A percentile compares a stretch with the other conserved stretches of the same genome.
Conservation (phyloP, 2,888 invertebrate species). For the Sipha maydis region DNA sequence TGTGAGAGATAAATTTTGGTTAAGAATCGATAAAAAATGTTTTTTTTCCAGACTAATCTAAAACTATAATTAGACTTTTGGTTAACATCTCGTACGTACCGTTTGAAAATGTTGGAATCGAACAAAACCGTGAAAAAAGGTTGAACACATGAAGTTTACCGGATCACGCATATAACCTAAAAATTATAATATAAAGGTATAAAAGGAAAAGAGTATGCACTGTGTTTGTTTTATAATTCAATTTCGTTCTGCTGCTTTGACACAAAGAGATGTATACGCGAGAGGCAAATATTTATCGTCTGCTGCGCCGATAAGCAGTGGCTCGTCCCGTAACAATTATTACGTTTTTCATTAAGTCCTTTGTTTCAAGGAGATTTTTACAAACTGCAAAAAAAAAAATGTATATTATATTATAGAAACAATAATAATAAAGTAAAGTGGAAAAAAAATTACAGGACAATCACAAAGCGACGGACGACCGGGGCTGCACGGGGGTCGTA, state of each 20-base stretch:
- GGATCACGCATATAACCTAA: background rate
- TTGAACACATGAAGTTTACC: background rate
- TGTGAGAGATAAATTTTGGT: no score
- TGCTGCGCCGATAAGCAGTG: conserved; percentile 16
- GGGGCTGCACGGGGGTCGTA: background rate
- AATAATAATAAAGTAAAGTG: conserved; percentile 45
- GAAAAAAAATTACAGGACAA: conserved; percentile 36
- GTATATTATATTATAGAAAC: conserved; percentile 5
- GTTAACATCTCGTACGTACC: background rate
- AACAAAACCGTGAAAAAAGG: background rate
- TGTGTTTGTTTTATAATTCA: conserved; percentile 19
- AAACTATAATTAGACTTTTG: background rate
- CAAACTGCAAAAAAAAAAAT: background rate
- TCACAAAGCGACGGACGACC: conserved; percentile 40
- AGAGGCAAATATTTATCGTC: conserved; percentile 49
- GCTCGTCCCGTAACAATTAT: conserved; percentile 47
- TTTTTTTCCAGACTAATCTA: no score
- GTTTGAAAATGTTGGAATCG: background rate
- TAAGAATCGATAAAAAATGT: no score
- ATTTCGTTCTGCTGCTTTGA: background rate
- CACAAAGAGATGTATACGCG: conserved; percentile 33
- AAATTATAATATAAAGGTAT: background rate
- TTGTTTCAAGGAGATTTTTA: conserved; percentile 45
- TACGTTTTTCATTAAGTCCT: conserved; percentile 56
- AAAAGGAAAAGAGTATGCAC: background rate